Evolutionary conservation across 2,888 invertebrate genomes (phyloP).

Genomic region (Brachyopa scutellaris): DNA sequence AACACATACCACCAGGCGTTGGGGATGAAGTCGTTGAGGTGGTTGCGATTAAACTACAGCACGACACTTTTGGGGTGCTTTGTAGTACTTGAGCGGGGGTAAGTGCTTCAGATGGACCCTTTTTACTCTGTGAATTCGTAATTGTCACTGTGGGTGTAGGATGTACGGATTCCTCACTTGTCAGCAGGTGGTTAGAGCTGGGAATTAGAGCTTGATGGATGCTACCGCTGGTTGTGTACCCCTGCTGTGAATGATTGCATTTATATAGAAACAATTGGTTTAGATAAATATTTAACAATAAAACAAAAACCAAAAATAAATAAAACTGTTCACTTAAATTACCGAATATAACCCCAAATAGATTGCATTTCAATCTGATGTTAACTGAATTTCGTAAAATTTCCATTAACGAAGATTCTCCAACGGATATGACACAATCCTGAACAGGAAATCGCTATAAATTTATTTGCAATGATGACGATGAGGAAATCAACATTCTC

Average conservation of each 20-base stretch:
- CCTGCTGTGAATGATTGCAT: slow-evolving; percentile 66
- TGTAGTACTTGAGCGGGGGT: slow-evolving; percentile 55
- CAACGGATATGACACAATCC: slow-evolving; percentile 79
- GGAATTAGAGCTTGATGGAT: slow-evolving; percentile 66
- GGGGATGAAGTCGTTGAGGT: slow-evolving; percentile 73
- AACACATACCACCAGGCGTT: slow-evolving; percentile 67
- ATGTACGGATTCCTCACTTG: slow-evolving; percentile 72
- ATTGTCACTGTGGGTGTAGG: slow-evolving; percentile 71
- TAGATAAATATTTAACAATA: background rate
- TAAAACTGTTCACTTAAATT: slow-evolving; percentile 14
- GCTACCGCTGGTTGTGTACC: slow-evolving; percentile 57
- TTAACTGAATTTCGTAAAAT: slow-evolving; percentile 66
- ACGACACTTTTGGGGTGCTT: slow-evolving; percentile 71
- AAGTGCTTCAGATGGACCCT: slow-evolving; percentile 63
- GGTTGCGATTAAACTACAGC: slow-evolving; percentile 69
- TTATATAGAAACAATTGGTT: background rate
- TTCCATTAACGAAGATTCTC: slow-evolving; percentile 60
- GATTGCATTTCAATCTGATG: slow-evolving; percentile 50
- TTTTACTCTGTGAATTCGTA: slow-evolving; percentile 65
- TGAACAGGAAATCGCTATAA: slow-evolving; percentile 79
- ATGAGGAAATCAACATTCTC: slow-evolving; percentile 67
- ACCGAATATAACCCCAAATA: slow-evolving; percentile 7
- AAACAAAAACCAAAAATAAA: background rate
- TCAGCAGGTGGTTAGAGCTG: slow-evolving; percentile 73
- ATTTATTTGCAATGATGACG: slow-evolving; percentile 74